phyloP scores from a whole-genome alignment of 2,888 invertebrate genomes.

The Harpagoxenus sublaevis region DNA sequence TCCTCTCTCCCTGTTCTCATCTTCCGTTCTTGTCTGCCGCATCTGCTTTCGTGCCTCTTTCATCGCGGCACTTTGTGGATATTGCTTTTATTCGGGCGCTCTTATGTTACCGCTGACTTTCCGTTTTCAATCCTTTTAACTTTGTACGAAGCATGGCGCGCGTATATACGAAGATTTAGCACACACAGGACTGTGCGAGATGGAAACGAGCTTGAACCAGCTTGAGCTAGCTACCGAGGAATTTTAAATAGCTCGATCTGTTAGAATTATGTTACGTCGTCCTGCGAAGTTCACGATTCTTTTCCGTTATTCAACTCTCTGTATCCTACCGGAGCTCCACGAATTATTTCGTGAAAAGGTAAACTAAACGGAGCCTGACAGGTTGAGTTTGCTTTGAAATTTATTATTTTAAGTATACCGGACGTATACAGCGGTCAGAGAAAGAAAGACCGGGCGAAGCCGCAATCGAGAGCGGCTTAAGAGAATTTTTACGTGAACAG shows the following conservation, averaged over 20 bases:
- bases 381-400: background rate
- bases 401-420: slow-evolving; percentile 23
- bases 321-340: background rate
- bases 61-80: slow-evolving; percentile 6
- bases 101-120: slow-evolving; percentile 2
- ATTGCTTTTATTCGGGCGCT: slow-evolving; percentile 19
- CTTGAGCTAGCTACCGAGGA: background rate
- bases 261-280: background rate
- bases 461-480: slow-evolving; percentile 11
- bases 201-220: background rate
- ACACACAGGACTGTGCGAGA: background rate
- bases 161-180: background rate
- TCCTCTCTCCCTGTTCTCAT: background rate
- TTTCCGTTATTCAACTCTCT: background rate
- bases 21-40: background rate
- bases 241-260: background rate
- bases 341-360: background rate
- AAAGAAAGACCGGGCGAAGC: background rate
- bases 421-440: background rate
- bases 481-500: slow-evolving; percentile 35
- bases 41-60: background rate
- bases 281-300: background rate
- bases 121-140: slow-evolving; percentile 24
- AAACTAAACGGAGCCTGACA: background rate
- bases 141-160: background rate